These are phyloP conservation scores for Nineta flava DNA, from an alignment of 2,888 invertebrate genomes.

Conservation along the genomic window DNA sequence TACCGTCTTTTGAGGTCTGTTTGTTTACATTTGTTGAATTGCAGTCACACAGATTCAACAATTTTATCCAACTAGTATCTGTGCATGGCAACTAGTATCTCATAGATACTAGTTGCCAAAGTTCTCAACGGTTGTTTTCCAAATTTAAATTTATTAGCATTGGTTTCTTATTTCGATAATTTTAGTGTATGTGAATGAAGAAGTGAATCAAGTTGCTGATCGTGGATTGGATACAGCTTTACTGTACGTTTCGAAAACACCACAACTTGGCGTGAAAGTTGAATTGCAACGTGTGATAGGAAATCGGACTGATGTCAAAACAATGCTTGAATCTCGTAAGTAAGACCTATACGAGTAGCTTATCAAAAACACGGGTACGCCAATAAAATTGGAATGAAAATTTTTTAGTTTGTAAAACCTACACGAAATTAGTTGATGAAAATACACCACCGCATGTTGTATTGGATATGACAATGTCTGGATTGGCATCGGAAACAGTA, in stretches of 20 bases:
- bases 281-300: constrained; percentile 47
- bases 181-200: constrained; percentile 59
- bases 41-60: too few relatives aligned
- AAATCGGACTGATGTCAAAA: constrained; percentile 55
- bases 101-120: too few relatives aligned
- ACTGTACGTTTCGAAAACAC: constrained; percentile 52
- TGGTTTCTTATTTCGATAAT: constrained; percentile 6
- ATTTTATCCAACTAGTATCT: too few relatives aligned
- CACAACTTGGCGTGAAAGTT: constrained; percentile 45
- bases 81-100: too few relatives aligned
- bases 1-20: too few relatives aligned
- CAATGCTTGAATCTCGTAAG: constrained; percentile 53
- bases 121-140: too few relatives aligned
- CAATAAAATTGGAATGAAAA: background rate
- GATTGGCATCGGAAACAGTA: constrained; percentile 67
- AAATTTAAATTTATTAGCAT: too few relatives aligned
- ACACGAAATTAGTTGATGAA: constrained; percentile 44
- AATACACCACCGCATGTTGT: constrained; percentile 61
- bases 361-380: background rate
- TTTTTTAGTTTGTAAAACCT: constrained; percentile 50
- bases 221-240: constrained; percentile 54
- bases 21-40: too few relatives aligned
- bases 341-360: constrained; percentile 3
- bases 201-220: constrained; percentile 52
- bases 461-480: constrained; percentile 67